Evolutionary conservation across 2,797 vertebrate species (phyloP), one percentile per base, ranked within the genome.

Genomic region (Crocidura indochinensis): DNA sequence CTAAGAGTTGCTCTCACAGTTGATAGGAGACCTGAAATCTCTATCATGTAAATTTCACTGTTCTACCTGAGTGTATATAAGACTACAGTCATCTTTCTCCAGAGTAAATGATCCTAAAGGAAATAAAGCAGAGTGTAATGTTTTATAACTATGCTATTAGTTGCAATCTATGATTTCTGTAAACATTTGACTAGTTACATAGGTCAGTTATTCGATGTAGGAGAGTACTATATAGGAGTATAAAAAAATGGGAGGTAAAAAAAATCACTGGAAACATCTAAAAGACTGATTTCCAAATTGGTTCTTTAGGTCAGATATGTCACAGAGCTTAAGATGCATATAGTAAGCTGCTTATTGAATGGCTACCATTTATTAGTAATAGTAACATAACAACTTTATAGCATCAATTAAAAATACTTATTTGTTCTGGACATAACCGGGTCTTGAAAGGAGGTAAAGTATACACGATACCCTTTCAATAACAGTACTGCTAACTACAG

Each of bases 1-100:
- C 38, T 29, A 82, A 77, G 60, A 77, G 12, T 38, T 10, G 84
- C 26, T 46, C 29, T 88, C 9, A 60, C 17, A 46, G 65, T 49
- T 88, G 51, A 14, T 88, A 38, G 49, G n/a, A 77, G 65, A 44
- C 53, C 72, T 91, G 26, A 81, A 38, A 74, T 49, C 77, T 90
- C 17, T 88, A 79, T 71, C 19, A 91, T 29, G 46, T 44, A 75
- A 68, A 74, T 69, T 90, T 85, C 47, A 68, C 49, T 46, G 47
- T 22, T 46, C 20, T 78, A 31, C 47, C 15, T 44, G 20, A 60
- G 26, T 53, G 51, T 67, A 15, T 53, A 31, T 17, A 46, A 76
- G 6, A 71, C 3, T 31, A 46, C 64, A 76, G n/a, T 29, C 87
- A 24, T 29, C 47, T 29, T 68, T 64, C 17, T 60, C 27, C 44